Conservation (phyloP, 2,113 vertebrate species). For the Cyanocitta stelleri region DNA sequence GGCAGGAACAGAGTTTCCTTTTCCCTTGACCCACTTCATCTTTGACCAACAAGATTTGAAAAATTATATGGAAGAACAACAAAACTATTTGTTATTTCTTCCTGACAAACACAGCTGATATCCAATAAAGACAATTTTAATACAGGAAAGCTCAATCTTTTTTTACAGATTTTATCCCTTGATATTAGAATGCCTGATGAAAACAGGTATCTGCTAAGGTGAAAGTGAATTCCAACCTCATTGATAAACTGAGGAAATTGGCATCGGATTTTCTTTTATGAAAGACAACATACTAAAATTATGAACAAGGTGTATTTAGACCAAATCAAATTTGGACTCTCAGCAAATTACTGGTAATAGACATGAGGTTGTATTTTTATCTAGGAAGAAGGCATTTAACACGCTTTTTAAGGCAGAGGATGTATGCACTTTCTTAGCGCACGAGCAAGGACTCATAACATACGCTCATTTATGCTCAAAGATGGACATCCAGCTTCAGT, state of each 20-base stretch:
- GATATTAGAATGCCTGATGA: neutral
- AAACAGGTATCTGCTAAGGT: neutral
- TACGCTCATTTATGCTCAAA: neutral
- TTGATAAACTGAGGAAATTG: neutral
- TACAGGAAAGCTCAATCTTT: neutral
- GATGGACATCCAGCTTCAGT: neutral
- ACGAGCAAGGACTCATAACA: neutral
- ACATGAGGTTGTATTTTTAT: neutral
- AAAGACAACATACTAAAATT: neutral
- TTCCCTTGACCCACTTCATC: neutral
- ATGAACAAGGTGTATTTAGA: neutral
- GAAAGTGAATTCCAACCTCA: neutral
- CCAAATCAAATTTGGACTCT: rapidly evolving
- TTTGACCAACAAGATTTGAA: neutral
- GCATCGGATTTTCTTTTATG: neutral
- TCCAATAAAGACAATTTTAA: neutral
- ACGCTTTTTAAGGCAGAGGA: neutral
- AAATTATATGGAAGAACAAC: neutral
- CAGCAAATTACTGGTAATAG: neutral
- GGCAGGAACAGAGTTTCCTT: neutral
- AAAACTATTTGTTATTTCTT: neutral
- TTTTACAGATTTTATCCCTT: neutral
- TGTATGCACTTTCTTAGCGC: rapidly evolving
- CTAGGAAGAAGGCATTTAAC: neutral
- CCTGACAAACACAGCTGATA: neutral